Percentiles rank a stretch among this genome's conserved stretches.
These are phyloP conservation scores for Argyrosomus japonicus DNA, from an alignment of 2,113 vertebrate species.

Conservation along the genomic window DNA sequence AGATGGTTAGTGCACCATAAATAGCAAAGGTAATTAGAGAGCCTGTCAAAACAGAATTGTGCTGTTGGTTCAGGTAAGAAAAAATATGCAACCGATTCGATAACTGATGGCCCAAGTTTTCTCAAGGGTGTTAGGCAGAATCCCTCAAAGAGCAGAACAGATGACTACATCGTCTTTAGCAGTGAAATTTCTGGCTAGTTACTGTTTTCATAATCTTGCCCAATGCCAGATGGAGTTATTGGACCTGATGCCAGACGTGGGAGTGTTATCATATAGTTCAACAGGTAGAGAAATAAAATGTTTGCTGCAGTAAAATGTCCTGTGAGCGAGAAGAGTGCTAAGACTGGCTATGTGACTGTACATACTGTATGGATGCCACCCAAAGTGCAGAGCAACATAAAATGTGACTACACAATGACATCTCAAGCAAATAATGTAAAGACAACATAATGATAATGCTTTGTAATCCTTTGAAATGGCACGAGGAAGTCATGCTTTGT, in stretches of 20 bases:
- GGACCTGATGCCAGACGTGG: constrained; percentile 39
- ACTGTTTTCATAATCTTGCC: constrained; percentile 41
- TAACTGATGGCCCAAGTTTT: constrained; percentile 68
- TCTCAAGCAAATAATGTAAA: constrained; percentile 12
- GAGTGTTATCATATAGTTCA: constrained; percentile 20
- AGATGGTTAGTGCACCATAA: constrained; percentile 87
- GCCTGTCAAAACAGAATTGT: constrained; percentile 83
- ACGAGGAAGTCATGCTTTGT: constrained; percentile 39
- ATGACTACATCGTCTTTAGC: constrained; percentile 55
- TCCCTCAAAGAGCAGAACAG: constrained; percentile 48
- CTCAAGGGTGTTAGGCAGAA: constrained; percentile 48
- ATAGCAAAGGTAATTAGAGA: constrained; percentile 93
- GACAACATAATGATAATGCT: constrained; percentile 33
- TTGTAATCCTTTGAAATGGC: constrained; percentile 44
- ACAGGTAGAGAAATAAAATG: constrained; percentile 22
- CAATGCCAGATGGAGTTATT: constrained; percentile 54
- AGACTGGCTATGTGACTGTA: neutral
- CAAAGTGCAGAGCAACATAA: neutral
- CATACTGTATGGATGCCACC: neutral
- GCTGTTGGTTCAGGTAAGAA: constrained; percentile 73
- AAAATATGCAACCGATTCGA: constrained; percentile 60
- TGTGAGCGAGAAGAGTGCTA: neutral
- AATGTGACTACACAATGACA: constrained; percentile 1
- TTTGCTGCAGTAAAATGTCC: neutral
- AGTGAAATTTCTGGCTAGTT: constrained; percentile 50